A percentile compares a stretch with the other conserved stretches of the same genome.
phyloP scores from a whole-genome alignment of 2,113 vertebrate species.

The Tichodroma muraria region DNA sequence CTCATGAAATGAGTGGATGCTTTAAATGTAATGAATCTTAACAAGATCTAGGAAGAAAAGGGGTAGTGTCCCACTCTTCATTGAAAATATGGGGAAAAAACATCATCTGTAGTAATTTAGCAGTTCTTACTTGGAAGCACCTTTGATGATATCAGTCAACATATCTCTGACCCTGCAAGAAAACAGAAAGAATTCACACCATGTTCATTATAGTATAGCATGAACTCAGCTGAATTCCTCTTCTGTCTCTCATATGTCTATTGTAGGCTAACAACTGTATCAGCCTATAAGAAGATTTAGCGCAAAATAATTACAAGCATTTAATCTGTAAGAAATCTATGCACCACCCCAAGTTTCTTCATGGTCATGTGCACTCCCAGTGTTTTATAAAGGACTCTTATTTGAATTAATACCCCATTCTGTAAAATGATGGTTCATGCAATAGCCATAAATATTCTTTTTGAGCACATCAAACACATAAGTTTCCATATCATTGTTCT shows the following conservation, averaged over 20 bases:
- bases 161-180: slow-evolving; percentile 87
- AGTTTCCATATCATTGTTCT: background rate
- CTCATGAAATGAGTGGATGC: background rate
- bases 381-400: background rate
- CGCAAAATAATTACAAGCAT: background rate
- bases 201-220: background rate
- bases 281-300: background rate
- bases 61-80: background rate
- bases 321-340: background rate
- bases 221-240: background rate
- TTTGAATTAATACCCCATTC: background rate
- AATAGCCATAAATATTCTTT: background rate
- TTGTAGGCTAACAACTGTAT: background rate
- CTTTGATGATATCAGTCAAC: slow-evolving; percentile 85
- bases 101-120: background rate
- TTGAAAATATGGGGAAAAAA: background rate
- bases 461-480: background rate
- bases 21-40: background rate
- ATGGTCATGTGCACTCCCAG: background rate
- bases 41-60: background rate
- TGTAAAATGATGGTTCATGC: background rate
- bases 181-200: background rate
- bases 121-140: slow-evolving; percentile 86
- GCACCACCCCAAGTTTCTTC: background rate
- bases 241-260: background rate